Conservation (phyloP, 2,113 vertebrate genomes). For the Columbina picui region DNA sequence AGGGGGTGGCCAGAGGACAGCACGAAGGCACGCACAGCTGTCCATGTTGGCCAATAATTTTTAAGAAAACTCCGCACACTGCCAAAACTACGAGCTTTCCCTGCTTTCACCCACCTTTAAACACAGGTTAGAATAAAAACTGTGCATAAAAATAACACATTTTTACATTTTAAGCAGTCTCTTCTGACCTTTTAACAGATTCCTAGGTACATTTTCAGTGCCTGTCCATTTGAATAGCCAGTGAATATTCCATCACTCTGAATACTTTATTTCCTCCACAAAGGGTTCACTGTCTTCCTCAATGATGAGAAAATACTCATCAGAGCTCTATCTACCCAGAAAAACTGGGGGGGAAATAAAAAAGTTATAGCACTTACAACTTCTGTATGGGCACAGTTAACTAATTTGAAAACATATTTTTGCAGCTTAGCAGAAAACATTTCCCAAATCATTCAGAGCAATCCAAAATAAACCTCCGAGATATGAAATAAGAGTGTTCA, state of each 20-base stretch:
- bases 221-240: background rate
- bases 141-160: background rate
- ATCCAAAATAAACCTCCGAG: constrained; percentile 40
- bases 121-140: background rate
- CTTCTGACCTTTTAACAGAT: constrained; percentile 16
- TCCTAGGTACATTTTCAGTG: background rate
- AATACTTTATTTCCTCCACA: background rate
- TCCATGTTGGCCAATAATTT: constrained; percentile 5
- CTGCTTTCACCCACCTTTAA: constrained; percentile 29
- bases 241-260: background rate
- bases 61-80: constrained; percentile 17
- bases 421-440: constrained; percentile 4
- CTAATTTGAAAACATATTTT: background rate
- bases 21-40: background rate
- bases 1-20: background rate
- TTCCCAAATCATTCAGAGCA: background rate
- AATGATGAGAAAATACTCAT: background rate
- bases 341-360: background rate
- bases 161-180: background rate
- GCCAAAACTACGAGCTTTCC: constrained; percentile 17
- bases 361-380: background rate
- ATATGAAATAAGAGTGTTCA: constrained; percentile 31
- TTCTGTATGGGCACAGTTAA: background rate
- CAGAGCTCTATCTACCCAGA: background rate
- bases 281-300: background rate